phyloP scores from a whole-genome alignment of 2,888 invertebrate genomes.

The Yponomeuta evonymella region DNA sequence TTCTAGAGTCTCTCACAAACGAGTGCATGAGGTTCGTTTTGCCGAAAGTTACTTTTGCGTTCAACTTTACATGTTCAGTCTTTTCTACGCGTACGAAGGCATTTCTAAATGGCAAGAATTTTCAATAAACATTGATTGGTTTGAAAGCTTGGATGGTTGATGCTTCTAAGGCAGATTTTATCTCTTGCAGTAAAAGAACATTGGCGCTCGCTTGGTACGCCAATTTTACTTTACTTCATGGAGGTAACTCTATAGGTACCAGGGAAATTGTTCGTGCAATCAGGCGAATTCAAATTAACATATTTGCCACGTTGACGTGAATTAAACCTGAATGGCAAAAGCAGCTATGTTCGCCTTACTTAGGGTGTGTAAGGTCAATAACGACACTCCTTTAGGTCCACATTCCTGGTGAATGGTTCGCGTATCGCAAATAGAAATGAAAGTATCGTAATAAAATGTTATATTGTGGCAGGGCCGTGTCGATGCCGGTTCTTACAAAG shows the following conservation, averaged over 20 bases:
- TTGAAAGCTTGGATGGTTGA: background rate
- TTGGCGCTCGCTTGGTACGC: background rate
- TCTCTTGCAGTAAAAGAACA: background rate
- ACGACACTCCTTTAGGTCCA: background rate
- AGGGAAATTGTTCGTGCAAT: background rate
- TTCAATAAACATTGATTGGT: conserved; percentile 12
- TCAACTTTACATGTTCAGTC: background rate
- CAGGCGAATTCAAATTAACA: background rate
- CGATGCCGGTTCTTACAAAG: background rate
- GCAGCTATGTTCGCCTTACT: background rate
- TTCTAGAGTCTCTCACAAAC: background rate
- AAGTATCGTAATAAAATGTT: background rate
- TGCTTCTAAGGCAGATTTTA: background rate
- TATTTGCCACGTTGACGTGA: background rate
- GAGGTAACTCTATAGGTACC: background rate
- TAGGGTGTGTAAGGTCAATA: background rate
- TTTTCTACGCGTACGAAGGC: background rate
- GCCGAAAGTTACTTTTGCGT: background rate
- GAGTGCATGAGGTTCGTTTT: background rate
- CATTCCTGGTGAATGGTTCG: background rate
- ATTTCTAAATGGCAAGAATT: conserved; percentile 6
- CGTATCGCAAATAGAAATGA: background rate
- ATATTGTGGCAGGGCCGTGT: background rate
- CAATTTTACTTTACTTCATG: background rate
- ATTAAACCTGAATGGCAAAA: background rate